A percentile compares a stretch with the other conserved stretches of the same genome.
These are phyloP conservation scores for Chloebia gouldiae DNA, from an alignment of 2,113 vertebrate species.

Conservation along the genomic window DNA sequence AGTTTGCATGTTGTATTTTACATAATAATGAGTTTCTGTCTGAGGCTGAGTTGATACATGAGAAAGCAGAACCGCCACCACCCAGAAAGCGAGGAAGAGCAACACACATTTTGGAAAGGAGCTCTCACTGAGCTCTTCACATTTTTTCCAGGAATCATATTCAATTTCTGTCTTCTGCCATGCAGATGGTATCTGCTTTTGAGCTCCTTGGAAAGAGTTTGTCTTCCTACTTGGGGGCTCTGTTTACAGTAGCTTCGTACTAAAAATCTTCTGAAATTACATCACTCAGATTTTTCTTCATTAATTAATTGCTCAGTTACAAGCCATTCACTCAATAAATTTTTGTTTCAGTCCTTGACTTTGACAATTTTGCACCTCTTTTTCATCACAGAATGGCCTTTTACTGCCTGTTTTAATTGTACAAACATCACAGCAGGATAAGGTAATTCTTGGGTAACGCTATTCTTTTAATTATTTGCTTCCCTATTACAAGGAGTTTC, in stretches of 20 bases:
- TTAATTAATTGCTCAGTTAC: not conserved
- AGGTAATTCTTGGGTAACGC: not conserved
- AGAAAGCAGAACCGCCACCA: conserved; percentile 51
- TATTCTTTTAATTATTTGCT: not conserved
- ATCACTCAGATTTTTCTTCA: not conserved
- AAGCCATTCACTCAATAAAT: not conserved
- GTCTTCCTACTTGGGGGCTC: not conserved
- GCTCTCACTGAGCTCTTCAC: not conserved
- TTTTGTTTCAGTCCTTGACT: not conserved
- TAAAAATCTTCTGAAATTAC: not conserved
- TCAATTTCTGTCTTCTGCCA: not conserved
- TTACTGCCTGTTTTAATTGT: not conserved
- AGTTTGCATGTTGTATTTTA: conserved; percentile 74
- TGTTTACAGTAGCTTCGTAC: not conserved
- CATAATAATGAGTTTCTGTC: conserved; percentile 64
- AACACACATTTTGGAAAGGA: conserved; percentile 27
- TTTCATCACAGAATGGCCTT: not conserved
- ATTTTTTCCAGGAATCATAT: not conserved
- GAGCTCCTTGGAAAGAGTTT: not conserved
- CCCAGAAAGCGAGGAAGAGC: conserved; percentile 15
- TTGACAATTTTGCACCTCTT: not conserved
- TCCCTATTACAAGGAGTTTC: not conserved
- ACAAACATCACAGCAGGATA: not conserved
- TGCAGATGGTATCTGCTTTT: not conserved
- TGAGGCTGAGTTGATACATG: conserved; percentile 54